Evolutionary conservation across 2,888 invertebrate genomes (phyloP).

Genomic region (Ischnus inquisitorius): DNA sequence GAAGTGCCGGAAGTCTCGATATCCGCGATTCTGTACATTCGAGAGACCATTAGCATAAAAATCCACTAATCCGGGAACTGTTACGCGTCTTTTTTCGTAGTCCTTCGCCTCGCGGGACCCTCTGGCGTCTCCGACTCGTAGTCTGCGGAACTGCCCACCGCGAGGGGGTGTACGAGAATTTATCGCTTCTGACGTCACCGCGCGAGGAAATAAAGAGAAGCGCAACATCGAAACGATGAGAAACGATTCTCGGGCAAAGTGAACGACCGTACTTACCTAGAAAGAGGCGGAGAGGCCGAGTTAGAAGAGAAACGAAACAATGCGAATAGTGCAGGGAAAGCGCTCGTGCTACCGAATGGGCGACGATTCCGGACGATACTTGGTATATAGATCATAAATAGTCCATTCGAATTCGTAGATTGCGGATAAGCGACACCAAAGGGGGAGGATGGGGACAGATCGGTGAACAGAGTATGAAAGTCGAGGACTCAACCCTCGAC

Average conservation of each 20-base stretch:
- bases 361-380: constrained; percentile 50
- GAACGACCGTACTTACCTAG: background rate
- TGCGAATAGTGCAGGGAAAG: constrained; percentile 1
- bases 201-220: constrained; percentile 18
- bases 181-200: constrained; percentile 74
- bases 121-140: constrained; percentile 57
- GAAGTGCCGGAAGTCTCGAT: constrained; percentile 63
- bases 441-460: constrained; percentile 41
- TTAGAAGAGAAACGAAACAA: constrained; percentile 9
- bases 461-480: constrained; percentile 51
- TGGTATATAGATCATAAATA: constrained; percentile 76
- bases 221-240: background rate
- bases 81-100: constrained; percentile 47
- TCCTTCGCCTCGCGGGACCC: constrained; percentile 18
- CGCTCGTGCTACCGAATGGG: constrained; percentile 12
- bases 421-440: constrained; percentile 73
- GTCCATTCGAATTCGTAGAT: constrained; percentile 80
- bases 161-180: constrained; percentile 74
- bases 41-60: constrained; percentile 78
- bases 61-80: constrained; percentile 75
- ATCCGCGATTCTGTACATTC: constrained; percentile 63
- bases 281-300: background rate
- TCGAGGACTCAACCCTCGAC: constrained; percentile 54
- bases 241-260: constrained; percentile 9
- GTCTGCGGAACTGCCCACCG: constrained; percentile 75